Conservation (phyloP, 1,140 invertebrate species). For the Ptiloglossa arizonensis region DNA sequence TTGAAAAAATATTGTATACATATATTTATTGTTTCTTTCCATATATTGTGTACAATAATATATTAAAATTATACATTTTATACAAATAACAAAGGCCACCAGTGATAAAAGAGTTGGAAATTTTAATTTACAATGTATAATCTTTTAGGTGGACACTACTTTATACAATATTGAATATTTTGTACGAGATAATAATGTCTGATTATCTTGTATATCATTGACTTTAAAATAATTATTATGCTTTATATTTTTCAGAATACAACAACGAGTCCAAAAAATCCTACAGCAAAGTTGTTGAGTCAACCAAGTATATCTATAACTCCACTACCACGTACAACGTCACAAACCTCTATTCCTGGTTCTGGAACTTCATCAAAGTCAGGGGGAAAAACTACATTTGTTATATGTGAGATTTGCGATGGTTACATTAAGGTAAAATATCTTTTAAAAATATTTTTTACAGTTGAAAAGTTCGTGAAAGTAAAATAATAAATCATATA, state of each 20-base stretch:
- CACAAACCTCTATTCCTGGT: conserved; percentile 78
- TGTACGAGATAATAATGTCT: not conserved
- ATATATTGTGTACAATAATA: not conserved
- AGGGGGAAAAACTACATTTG: conserved; percentile 89
- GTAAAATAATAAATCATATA: not conserved
- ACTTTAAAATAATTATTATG: conserved; percentile 16
- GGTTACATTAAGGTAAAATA: conserved; percentile 91
- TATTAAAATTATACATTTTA: too few relatives aligned
- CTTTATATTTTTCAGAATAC: conserved; percentile 80
- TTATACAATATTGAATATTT: conserved; percentile 27
- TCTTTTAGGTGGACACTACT: conserved; percentile 33
- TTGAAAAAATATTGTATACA: not conserved
- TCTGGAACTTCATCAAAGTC: conserved; percentile 80
- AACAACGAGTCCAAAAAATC: conserved; percentile 80
- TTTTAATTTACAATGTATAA: conserved; percentile 17
- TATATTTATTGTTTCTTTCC: not conserved
- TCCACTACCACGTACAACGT: conserved; percentile 88
- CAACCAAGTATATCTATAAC: conserved; percentile 96
- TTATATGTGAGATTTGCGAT: conserved; percentile 97
- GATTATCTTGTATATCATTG: not conserved
- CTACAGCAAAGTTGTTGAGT: conserved; percentile 83
- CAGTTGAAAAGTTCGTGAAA: conserved; percentile 5
- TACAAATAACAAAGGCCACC: not conserved
- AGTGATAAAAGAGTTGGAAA: not conserved
- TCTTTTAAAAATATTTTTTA: conserved; percentile 8